Evolutionary conservation across 64 coral and sea anemone species (phyloP).

Genomic region (Stylophora pistillata): DNA sequence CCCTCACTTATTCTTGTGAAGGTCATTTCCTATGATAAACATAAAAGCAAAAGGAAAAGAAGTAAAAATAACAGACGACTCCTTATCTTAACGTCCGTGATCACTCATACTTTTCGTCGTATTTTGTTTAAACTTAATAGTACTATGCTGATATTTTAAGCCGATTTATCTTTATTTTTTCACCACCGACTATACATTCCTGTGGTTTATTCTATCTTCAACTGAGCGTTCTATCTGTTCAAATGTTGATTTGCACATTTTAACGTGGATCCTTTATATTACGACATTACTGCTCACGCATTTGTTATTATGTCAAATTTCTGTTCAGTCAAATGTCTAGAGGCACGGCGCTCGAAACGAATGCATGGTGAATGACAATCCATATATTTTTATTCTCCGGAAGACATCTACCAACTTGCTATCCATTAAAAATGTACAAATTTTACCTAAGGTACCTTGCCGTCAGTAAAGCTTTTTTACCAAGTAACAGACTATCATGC

Average conservation of each 20-base stretch:
- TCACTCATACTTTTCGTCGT: neutral
- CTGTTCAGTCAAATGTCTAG: too few relatives aligned
- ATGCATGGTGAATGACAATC: too few relatives aligned
- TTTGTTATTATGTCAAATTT: too few relatives aligned
- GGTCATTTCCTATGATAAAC: neutral
- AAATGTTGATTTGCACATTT: too few relatives aligned
- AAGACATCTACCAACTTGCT: too few relatives aligned
- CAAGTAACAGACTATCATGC: neutral
- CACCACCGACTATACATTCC: neutral
- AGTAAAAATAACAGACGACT: neutral
- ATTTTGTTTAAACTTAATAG: neutral
- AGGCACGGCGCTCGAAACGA: too few relatives aligned
- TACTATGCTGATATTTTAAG: neutral
- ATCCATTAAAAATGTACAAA: too few relatives aligned
- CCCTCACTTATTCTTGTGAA: neutral
- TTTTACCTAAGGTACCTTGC: too few relatives aligned
- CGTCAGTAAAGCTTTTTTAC: neutral
- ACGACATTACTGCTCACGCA: too few relatives aligned
- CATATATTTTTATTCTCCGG: too few relatives aligned
- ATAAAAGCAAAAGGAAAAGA: neutral
- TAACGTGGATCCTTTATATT: too few relatives aligned
- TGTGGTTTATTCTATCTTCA: neutral
- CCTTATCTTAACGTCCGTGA: neutral
- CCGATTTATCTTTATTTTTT: neutral
- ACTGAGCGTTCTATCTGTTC: neutral